Evolutionary conservation across 2,113 vertebrate genomes (phyloP).

Genomic region (Apus apus): DNA sequence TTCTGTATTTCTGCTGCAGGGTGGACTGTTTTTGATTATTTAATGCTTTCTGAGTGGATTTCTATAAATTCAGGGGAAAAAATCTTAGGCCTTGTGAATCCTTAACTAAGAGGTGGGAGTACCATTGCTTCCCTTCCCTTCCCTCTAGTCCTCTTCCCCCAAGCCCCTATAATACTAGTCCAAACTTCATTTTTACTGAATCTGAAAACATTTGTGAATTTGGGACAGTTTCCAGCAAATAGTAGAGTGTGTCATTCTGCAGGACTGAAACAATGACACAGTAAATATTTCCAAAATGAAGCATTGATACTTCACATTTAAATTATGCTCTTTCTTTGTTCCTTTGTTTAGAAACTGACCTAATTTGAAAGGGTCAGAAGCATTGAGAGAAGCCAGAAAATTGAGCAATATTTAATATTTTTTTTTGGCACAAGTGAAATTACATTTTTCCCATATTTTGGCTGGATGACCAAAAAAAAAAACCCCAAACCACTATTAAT

Average conservation of each 20-base stretch:
- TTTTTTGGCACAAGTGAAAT: neutral
- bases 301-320: neutral
- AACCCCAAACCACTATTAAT: neutral
- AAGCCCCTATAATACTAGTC: neutral
- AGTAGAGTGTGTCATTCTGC: neutral
- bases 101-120: neutral
- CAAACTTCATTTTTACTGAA: neutral
- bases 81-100: neutral
- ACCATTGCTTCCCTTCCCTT: neutral
- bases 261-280: neutral
- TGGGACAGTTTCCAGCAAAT: conserved; percentile 22
- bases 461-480: neutral
- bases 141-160: rapidly evolving
- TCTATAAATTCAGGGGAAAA: neutral
- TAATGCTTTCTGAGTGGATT: conserved; percentile 27
- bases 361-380: neutral
- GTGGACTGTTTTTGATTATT: neutral
- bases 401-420: neutral
- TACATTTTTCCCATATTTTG: neutral
- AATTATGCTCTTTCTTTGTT: neutral
- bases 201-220: neutral
- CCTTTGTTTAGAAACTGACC: neutral
- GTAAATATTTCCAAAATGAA: conserved; percentile 22
- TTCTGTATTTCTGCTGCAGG: neutral
- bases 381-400: neutral